Conservation (phyloP, 2,113 vertebrate genomes). For the Peromyscus leucopus region DNA sequence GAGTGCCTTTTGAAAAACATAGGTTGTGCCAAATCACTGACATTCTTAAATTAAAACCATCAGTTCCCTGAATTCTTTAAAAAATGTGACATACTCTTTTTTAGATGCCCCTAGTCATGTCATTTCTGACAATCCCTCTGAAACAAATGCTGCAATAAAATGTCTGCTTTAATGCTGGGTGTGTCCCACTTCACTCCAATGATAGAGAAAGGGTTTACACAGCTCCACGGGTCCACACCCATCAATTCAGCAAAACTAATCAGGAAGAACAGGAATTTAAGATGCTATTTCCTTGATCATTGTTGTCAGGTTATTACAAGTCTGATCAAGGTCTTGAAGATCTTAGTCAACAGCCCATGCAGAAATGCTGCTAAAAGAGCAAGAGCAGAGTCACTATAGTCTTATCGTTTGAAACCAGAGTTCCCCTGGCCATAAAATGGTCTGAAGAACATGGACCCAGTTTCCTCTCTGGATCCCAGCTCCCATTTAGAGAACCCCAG, state of each 20-base stretch:
- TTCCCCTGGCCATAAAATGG: neutral
- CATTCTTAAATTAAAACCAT: conserved; percentile 63
- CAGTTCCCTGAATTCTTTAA: conserved; percentile 36
- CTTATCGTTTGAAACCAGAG: neutral
- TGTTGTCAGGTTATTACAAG: neutral
- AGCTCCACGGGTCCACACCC: neutral
- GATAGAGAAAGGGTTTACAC: neutral
- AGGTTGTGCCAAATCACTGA: conserved; percentile 53
- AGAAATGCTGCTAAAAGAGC: neutral
- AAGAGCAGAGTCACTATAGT: neutral
- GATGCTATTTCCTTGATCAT: neutral
- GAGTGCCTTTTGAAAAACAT: conserved; percentile 30
- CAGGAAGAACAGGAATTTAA: neutral
- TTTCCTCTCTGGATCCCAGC: neutral
- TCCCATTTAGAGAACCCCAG: neutral
- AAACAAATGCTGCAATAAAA: neutral
- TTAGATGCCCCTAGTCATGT: neutral
- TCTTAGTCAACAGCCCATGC: neutral
- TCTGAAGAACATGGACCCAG: neutral
- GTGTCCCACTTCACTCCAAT: neutral
- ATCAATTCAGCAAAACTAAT: neutral
- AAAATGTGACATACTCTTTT: conserved; percentile 37
- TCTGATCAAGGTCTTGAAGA: neutral
- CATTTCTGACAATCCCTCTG: neutral
- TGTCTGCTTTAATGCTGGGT: neutral